Evolutionary conservation across 2,888 invertebrate genomes (phyloP).

Genomic region (Azorinus chamasolen): DNA sequence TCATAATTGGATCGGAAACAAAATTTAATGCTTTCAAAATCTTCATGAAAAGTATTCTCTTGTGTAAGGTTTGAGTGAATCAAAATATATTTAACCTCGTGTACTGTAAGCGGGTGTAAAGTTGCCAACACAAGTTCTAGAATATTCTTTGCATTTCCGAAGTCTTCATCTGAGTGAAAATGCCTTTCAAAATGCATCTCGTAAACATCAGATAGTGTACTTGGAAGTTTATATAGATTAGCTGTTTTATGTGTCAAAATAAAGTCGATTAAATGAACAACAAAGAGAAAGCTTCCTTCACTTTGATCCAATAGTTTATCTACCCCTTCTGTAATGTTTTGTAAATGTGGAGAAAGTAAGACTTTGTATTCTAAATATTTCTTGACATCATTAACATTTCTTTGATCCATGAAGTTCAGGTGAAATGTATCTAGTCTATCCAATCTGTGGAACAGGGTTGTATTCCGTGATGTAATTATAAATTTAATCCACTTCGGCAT

Average conservation of each 20-base stretch:
- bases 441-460: neutral
- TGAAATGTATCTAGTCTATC: neutral
- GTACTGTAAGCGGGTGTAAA: neutral
- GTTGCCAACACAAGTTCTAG: conserved; percentile 8
- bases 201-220: conserved; percentile 6
- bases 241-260: neutral
- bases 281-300: conserved; percentile 18
- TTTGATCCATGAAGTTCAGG: conserved; percentile 5
- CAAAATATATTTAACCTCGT: neutral
- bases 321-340: neutral
- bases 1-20: neutral
- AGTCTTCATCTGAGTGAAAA: neutral
- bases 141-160: neutral
- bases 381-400: conserved; percentile 21
- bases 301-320: too few species aligned
- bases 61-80: neutral
- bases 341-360: neutral
- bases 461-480: conserved; percentile 23
- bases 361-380: neutral
- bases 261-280: neutral
- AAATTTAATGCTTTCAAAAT: neutral
- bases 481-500: conserved; percentile 37
- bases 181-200: conserved; percentile 14
- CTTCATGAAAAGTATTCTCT: neutral
- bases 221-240: neutral